phyloP scores from a whole-genome alignment of 2,113 vertebrate genomes.

The Agapornis roseicollis region DNA sequence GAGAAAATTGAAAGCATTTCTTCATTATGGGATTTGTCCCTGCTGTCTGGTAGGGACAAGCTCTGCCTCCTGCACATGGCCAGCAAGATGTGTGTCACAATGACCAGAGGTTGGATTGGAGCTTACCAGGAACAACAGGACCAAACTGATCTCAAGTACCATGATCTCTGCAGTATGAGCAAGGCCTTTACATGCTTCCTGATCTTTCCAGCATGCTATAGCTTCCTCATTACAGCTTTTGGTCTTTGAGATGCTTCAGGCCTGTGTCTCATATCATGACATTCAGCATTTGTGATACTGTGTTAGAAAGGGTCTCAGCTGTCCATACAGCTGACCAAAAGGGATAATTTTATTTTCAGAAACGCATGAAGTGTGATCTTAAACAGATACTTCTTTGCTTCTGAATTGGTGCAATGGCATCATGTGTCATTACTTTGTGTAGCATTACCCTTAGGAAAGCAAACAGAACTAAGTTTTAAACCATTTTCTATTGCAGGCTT shows the following conservation, averaged over 20 bases:
- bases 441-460: neutral
- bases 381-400: neutral
- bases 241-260: neutral
- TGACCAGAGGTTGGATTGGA: neutral
- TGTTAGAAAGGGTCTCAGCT: neutral
- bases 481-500: neutral
- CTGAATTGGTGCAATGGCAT: neutral
- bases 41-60: neutral
- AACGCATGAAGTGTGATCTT: neutral
- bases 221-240: neutral
- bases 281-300: neutral
- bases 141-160: neutral
- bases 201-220: neutral
- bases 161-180: fast-evolving
- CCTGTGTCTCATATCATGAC: neutral
- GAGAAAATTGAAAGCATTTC: neutral
- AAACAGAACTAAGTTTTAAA: neutral
- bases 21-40: neutral
- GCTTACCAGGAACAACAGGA: neutral
- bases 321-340: neutral
- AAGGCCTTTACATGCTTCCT: neutral
- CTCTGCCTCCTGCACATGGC: neutral
- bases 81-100: neutral
- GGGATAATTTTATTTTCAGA: neutral
- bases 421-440: neutral